Percentiles rank a stretch among this genome's conserved stretches.
Evolutionary conservation across 2,888 invertebrate genomes (phyloP).

Genomic region (Nasonia oneida): DNA sequence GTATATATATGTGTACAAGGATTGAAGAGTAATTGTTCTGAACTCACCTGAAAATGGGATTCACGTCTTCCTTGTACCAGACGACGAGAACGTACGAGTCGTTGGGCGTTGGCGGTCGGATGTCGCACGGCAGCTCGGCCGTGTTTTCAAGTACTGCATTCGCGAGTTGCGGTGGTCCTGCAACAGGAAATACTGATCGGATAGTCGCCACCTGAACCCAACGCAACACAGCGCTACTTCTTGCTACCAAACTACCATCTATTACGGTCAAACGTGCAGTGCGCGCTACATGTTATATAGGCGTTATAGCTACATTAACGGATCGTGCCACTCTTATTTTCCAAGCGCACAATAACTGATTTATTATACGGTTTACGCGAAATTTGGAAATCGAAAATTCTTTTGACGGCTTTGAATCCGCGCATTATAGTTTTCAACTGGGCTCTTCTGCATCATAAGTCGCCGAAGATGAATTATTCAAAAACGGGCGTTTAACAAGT

Average conservation of each 20-base stretch:
- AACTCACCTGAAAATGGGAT: constrained; percentile 92
- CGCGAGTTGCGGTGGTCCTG: constrained; percentile 83
- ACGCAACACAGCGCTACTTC: constrained; percentile 62
- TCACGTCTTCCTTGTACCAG: constrained; percentile 93
- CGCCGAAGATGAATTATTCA: too few relatives aligned
- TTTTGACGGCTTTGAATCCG: too few relatives aligned
- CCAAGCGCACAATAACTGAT: too few relatives aligned
- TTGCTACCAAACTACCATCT: constrained; percentile 66
- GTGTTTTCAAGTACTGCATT: constrained; percentile 89
- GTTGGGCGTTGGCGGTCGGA: constrained; percentile 87
- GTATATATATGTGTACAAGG: too few relatives aligned
- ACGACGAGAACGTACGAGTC: constrained; percentile 92
- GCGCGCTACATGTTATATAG: neutral
- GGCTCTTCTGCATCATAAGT: too few relatives aligned
- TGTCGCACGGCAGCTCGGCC: constrained; percentile 92
- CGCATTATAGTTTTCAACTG: too few relatives aligned
- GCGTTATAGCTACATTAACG: too few relatives aligned
- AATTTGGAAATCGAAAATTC: too few relatives aligned
- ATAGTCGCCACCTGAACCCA: constrained; percentile 70
- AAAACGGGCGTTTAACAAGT: too few relatives aligned
- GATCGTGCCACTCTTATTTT: too few relatives aligned
- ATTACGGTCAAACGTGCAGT: constrained; percentile 45
- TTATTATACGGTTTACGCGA: too few relatives aligned
- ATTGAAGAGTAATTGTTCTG: neutral
- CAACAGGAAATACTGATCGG: constrained; percentile 77